These are phyloP conservation scores for Crotalus viridis DNA, from an alignment of 2,113 vertebrate genomes.

Conservation along the genomic window DNA sequence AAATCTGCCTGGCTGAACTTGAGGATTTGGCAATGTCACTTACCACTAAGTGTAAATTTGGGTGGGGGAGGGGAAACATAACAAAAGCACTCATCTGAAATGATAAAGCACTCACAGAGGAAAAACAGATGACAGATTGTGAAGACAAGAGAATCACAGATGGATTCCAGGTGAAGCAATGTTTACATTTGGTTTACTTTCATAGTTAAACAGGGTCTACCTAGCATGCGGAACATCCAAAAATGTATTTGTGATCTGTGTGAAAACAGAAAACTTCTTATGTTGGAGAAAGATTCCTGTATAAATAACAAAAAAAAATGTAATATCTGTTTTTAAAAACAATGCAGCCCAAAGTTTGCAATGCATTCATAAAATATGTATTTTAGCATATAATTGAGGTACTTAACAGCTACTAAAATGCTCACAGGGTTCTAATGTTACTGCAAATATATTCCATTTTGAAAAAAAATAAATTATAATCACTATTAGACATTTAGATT, in stretches of 20 bases:
- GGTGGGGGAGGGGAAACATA: constrained; percentile 18
- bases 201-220: constrained; percentile 66
- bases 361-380: constrained; percentile 26
- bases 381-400: constrained; percentile 43
- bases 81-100: constrained; percentile 74
- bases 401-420: constrained; percentile 15
- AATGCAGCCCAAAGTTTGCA: constrained; percentile 4
- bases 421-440: neutral
- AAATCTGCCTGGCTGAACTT: constrained; percentile 73
- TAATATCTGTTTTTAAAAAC: constrained; percentile 46
- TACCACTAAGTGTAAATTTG: constrained; percentile 53
- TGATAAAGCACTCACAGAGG: constrained; percentile 76
- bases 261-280: constrained; percentile 58
- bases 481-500: neutral
- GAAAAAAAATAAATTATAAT: neutral
- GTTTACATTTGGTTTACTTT: constrained; percentile 73
- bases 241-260: constrained; percentile 62
- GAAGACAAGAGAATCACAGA: constrained; percentile 70
- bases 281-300: constrained; percentile 40
- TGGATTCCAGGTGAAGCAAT: constrained; percentile 76
- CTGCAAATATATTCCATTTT: neutral
- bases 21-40: constrained; percentile 68
- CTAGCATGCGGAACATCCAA: constrained; percentile 57
- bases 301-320: constrained; percentile 56
- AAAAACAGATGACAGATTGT: constrained; percentile 73